Evolutionary conservation across 2,888 invertebrate genomes (phyloP), one percentile per base, ranked within the genome.

Genomic region (Cabera pusaria): DNA sequence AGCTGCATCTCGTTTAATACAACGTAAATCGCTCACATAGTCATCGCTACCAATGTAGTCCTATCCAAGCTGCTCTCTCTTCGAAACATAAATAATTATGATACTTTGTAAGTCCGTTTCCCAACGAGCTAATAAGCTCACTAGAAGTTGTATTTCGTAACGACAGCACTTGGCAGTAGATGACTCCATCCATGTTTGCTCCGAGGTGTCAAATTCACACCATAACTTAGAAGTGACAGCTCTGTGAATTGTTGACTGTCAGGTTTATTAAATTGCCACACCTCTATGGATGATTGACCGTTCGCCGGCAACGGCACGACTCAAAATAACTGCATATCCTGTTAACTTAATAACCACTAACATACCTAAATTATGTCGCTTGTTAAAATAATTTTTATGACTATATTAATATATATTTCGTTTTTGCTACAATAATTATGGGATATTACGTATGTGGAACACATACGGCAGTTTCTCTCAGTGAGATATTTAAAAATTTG

Each of bases 171-270:
- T 27, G 35, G 33, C 38, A 37, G 41, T 36, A 40, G 26, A 41
- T 24, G 37, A 43, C 44, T 42, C 35, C 34, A 44, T 40, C 40
- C 21, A 27, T 43, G 47, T 43, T 43, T 34, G 35, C 36, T 21
- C 6, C 21, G 26, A 51, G 38, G 47, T 51, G 50, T 51, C 42
- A 51, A 45, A 41, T 48, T 51, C 50, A 45, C 50, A 51, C 48
- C 32, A 34, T 38, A 41, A 31, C 25, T 47, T 42, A 35, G 21
- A 31, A 34, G 44, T 46, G 49, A 43, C 52, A 40, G 37, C 7
- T 29, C 28, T 38, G 35, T 44, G 39, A 49, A 40, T 47, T 32
- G 45, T 34, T 28, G 45, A 26, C 44, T 31, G 28, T 34, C 17
- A 40, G 26, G 21, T 26, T 44, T 29, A 45, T 35, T 47, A 41